phyloP scores from a whole-genome alignment of 1,140 invertebrate genomes.

The Ceratina calcarata region DNA sequence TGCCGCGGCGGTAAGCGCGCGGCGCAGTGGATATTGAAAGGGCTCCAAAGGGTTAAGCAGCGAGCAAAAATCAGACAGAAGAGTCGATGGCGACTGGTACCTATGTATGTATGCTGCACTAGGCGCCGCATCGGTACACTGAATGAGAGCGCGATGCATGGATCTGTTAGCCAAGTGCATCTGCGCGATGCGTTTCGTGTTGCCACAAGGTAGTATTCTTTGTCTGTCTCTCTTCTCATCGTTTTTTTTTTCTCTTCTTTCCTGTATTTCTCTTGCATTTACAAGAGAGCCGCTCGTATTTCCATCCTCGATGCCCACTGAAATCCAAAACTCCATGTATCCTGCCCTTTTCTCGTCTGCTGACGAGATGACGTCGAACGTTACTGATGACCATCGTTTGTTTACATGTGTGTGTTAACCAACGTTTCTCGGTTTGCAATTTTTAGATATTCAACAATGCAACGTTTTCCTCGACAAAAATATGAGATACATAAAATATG shows the following conservation, averaged over 20 bases:
- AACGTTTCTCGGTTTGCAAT: conserved; percentile 25
- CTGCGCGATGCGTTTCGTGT: conserved; percentile 33
- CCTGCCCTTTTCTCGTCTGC: not conserved
- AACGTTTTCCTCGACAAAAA: conserved; percentile 27
- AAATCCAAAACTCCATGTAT: conserved; percentile 54
- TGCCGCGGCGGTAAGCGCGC: conserved; percentile 3
- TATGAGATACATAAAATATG: not conserved
- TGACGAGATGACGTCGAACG: conserved; percentile 45
- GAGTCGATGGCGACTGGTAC: conserved; percentile 28
- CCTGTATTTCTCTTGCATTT: not conserved
- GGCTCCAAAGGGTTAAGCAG: conserved; percentile 59
- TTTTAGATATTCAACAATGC: conserved; percentile 48
- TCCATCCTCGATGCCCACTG: conserved; percentile 51
- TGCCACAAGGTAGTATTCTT: conserved; percentile 31
- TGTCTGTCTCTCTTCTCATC: not conserved
- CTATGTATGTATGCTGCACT: too few species aligned
- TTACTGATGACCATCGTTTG: conserved; percentile 44
- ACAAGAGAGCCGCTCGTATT: conserved; percentile 47
- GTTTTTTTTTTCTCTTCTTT: not conserved
- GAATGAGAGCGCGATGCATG: conserved; percentile 39
- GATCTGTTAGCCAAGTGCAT: conserved; percentile 46
- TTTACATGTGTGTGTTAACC: conserved; percentile 1
- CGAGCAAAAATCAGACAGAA: conserved; percentile 44
- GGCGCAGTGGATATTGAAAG: conserved; percentile 45
- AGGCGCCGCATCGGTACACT: conserved; percentile 25